Evolutionary conservation across 2,113 vertebrate species (phyloP), one percentile per base, ranked within the genome.

Genomic region (Lampris megalopsis): DNA sequence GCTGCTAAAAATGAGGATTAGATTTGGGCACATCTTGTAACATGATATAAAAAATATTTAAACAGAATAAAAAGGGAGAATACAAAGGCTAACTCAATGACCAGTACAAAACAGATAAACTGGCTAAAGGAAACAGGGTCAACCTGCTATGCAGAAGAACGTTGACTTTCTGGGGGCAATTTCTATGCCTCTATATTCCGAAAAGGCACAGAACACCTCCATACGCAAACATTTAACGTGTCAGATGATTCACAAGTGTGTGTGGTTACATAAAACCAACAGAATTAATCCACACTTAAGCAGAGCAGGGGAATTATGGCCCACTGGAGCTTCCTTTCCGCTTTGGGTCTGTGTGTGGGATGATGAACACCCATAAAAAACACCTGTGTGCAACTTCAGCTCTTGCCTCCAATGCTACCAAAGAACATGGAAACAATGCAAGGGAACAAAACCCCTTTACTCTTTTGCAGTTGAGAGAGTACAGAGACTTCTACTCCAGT

Each of bases 221-320:
- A 6, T 43, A 41, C 60, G 6, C 24, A 58, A 58, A 38, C 56
- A 62, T 41, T 43, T 10, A 24, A 42, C 41, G 48, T 56, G 41
- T 11, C 9, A 53, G 8, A 63, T 53, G 52, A 56, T 64, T 65
- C 71, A 41, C 58, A 65, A 36, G 6, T 5, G 41, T 40, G 9
- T 35, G 72, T 9, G 9, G 53, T 73, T 73, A 52, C 45, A 56
- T 71, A 79, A 79, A 67, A 7, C 41, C 7, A 49, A 47, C 10
- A 10, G 67, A 9, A 37, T 58, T 53, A 53, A 37, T 53, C 49
- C 38, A 54, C 38, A 45, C 13, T 37, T 36, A 9, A 10, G 50
- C 47, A 37, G 9, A 24, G 40, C 40, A 61, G 40, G 38, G 49
- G 52, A 61, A 53, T 47, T 36, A 53, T 36, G 43, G 57, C 38